Conservation (phyloP, 2,888 invertebrate genomes). For the Cataglyphis cursor region DNA sequence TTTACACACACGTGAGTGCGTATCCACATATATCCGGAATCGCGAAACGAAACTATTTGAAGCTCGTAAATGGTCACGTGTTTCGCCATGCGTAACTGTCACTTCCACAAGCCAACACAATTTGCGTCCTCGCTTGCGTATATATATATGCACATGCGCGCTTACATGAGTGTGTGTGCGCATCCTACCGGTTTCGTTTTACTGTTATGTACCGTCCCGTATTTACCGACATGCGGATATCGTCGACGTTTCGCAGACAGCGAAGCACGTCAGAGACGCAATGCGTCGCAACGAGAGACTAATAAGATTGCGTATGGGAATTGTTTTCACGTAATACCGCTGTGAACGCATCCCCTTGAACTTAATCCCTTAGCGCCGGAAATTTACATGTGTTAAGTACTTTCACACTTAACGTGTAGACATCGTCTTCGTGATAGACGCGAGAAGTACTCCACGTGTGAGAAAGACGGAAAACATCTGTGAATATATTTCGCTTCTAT, state of each 20-base stretch:
- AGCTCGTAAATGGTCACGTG: conserved; percentile 50
- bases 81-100: conserved; percentile 52
- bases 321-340: conserved; percentile 18
- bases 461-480: neutral
- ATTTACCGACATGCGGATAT: conserved; percentile 34
- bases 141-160: conserved; percentile 19
- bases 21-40: neutral
- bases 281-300: neutral
- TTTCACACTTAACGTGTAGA: neutral
- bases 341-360: neutral
- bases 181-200: conserved; percentile 44
- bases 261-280: conserved; percentile 7
- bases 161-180: conserved; percentile 13
- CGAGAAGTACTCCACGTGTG: neutral
- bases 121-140: conserved; percentile 17
- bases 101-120: conserved; percentile 25
- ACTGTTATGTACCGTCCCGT: conserved; percentile 38
- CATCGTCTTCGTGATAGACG: neutral
- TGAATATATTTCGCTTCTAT: no score
- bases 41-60: conserved; percentile 45
- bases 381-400: neutral
- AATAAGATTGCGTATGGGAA: conserved; percentile 11
- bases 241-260: conserved; percentile 25
- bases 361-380: neutral
- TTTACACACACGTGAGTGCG: neutral